These are phyloP conservation scores for Frieseomelitta varia DNA, from an alignment of 1,140 invertebrate genomes.

Conservation along the genomic window DNA sequence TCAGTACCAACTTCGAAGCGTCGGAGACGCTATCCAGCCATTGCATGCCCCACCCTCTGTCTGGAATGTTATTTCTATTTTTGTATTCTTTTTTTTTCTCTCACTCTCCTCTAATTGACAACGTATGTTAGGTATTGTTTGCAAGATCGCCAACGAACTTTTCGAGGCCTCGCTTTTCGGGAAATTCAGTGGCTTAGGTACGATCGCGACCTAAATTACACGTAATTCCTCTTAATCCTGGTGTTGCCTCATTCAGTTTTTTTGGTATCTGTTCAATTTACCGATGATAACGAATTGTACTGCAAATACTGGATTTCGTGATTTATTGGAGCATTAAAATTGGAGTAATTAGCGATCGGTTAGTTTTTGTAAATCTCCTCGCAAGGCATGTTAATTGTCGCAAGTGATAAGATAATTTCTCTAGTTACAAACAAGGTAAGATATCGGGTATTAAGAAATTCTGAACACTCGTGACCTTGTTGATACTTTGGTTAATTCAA, in stretches of 20 bases:
- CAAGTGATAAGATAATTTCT: not conserved
- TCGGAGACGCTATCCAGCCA: conserved; percentile 73
- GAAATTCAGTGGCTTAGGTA: no score
- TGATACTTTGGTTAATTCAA: not conserved
- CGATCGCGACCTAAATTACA: conserved; percentile 37
- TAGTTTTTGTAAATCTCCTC: no score
- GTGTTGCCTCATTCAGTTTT: not conserved
- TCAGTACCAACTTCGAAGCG: conserved; percentile 55
- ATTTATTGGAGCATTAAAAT: no score
- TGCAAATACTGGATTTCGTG: not conserved
- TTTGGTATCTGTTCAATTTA: not conserved
- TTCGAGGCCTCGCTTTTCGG: not conserved
- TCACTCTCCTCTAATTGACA: not conserved
- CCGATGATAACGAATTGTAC: not conserved
- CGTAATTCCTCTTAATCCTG: not conserved
- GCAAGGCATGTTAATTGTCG: not conserved
- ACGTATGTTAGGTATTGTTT: not conserved
- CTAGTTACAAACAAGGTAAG: not conserved
- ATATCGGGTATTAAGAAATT: not conserved
- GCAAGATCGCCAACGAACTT: not conserved
- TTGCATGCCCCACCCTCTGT: conserved; percentile 70
- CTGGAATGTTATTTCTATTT: conserved; percentile 61
- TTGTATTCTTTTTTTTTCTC: conserved; percentile 18
- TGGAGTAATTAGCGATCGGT: not conserved
- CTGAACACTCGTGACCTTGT: no score